Percentiles rank a stretch among this genome's conserved stretches.
Evolutionary conservation across 2,888 invertebrate species (phyloP).

Genomic region (Corythucha ciliata): DNA sequence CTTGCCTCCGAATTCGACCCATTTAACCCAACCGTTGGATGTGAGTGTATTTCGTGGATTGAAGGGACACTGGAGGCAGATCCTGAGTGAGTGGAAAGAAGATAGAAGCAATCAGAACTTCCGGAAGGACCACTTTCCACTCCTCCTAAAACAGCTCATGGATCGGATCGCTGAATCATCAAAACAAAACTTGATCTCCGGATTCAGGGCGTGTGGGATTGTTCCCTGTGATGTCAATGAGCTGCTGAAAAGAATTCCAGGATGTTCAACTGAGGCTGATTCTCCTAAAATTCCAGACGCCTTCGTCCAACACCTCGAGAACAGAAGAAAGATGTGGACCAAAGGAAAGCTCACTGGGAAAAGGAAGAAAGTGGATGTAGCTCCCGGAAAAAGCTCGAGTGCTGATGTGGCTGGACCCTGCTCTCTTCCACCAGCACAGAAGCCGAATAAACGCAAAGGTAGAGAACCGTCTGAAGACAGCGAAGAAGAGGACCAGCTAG

Average conservation of each 20-base stretch:
- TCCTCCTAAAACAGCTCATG: slow-evolving; percentile 20
- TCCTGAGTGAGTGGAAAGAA: slow-evolving; percentile 23
- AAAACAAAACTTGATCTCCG: slow-evolving; percentile 7
- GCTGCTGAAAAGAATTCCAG: slow-evolving; percentile 10
- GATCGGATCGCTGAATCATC: slow-evolving; percentile 5
- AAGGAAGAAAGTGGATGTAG: slow-evolving; percentile 8
- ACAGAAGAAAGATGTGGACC: slow-evolving; percentile 12
- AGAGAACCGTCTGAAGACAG: slow-evolving; percentile 1
- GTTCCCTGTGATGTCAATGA: slow-evolving; percentile 2
- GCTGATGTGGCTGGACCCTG: slow-evolving; percentile 1
- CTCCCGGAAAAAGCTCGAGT: slow-evolving; percentile 4
- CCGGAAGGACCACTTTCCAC: slow-evolving; percentile 28
- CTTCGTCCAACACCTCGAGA: slow-evolving; percentile 9
- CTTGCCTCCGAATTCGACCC: slow-evolving; percentile 33
- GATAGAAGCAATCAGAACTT: slow-evolving; percentile 17
- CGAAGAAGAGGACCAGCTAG: too few relatives aligned
- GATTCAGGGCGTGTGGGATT: slow-evolving; percentile 6
- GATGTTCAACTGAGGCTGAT: background rate
- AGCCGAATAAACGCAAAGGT: too few relatives aligned
- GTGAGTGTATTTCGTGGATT: slow-evolving; percentile 33
- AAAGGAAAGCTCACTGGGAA: slow-evolving; percentile 4
- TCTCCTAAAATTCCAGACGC: background rate
- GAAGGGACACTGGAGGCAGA: slow-evolving; percentile 30
- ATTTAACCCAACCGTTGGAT: slow-evolving; percentile 35
- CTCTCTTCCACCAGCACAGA: too few relatives aligned